Conservation (phyloP, 2,113 vertebrate species). For the Upupa epops region DNA sequence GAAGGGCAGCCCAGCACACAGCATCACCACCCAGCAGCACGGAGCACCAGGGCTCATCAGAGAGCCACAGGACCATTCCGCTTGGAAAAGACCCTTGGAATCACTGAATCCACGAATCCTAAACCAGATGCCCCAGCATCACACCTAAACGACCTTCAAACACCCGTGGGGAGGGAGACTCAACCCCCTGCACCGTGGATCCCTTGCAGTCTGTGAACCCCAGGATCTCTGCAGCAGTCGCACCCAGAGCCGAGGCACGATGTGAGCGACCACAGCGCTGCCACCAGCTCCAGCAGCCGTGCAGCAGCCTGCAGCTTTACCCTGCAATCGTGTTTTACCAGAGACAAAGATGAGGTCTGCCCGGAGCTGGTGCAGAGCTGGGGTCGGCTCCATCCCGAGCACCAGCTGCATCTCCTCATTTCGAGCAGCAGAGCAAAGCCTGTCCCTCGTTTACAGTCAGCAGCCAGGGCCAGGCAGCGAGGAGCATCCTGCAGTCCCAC, state of each 20-base stretch:
- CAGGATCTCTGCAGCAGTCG: too few species aligned
- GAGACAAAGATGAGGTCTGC: not conserved
- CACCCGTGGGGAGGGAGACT: too few species aligned
- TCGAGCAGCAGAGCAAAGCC: not conserved
- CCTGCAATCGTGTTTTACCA: not conserved
- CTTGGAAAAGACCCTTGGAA: too few species aligned
- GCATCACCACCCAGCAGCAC: not conserved
- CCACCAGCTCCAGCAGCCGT: not conserved
- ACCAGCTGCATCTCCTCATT: not conserved
- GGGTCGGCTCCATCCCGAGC: not conserved
- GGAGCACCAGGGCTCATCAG: not conserved
- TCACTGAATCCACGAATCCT: too few species aligned
- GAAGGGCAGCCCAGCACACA: accelerated
- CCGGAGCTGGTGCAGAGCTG: not conserved
- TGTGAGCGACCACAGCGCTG: not conserved
- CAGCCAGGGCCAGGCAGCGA: not conserved
- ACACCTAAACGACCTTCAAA: too few species aligned
- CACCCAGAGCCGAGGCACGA: too few species aligned
- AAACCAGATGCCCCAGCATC: too few species aligned
- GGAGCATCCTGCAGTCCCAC: not conserved
- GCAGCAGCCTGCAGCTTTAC: not conserved
- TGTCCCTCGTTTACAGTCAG: not conserved
- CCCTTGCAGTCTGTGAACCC: too few species aligned
- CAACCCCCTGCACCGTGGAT: not conserved
- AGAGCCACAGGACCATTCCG: too few species aligned